Base-by-base conservation (phyloP, 2,113 vertebrate species). In the Tragelaphus buxtoni region DNA sequence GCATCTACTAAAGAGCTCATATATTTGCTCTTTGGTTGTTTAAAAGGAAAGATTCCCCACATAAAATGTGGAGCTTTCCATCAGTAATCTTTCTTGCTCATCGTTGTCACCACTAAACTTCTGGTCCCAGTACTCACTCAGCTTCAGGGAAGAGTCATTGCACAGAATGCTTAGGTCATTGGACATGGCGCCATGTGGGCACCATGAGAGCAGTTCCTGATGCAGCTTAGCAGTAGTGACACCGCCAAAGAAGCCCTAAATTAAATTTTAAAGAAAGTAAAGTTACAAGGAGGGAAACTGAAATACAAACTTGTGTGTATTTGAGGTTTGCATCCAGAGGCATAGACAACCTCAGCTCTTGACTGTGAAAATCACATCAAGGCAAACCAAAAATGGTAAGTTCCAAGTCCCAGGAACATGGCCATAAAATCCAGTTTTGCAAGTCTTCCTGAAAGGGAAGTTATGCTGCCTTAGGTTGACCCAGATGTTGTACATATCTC, bases 31-130 rank as follows among this genome's bases (percentile, higher is more conserved):
- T 96, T 99, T 98, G 0, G 98, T 99, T 60, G 98, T 99, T 96
- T 99, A 99, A 94, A 99, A 99, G 4, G 98, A 99, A 53, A 99
- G 98, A 92, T 99, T 99, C 6, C 98, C 98, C 35, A 99, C 98
- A 72, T 99, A 99, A 11, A 99, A 80, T 3, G 98, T 99, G 96
- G 98, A 90, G 93, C 99, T 99, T 96, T 98, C 98, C 86, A 98
- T 99, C 93, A 99, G 98, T 77, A 99, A 98, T 93, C 99, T 99
- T 97, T 99, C 99, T 96, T 99, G 99, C 1, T 99, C 99, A 56
- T 98, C 97, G 5, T 99, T 98, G 79, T 99, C 98, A 0, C 99
- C 99, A 99, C 99, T 93, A 74, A 99, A 99, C 92, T 99, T 98
- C 65, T 99, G 99, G 95, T 99, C 99, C 97, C 98, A 95, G 95